phyloP scores from a whole-genome alignment of 2,113 vertebrate species.

The Hoplias malabaricus region DNA sequence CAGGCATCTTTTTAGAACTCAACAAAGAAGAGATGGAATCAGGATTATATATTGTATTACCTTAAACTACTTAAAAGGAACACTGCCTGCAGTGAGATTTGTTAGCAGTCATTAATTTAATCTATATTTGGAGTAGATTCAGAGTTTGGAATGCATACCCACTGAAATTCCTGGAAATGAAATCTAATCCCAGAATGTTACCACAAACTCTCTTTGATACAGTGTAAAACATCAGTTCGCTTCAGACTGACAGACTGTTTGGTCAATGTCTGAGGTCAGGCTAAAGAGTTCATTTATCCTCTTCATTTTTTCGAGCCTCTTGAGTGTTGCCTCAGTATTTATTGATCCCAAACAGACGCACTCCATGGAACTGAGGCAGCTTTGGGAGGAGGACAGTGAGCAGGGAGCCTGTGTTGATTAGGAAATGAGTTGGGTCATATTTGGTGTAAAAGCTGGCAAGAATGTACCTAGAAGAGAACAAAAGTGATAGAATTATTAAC shows the following conservation, averaged over 20 bases:
- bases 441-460: constrained; percentile 96
- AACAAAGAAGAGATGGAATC: not conserved
- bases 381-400: constrained; percentile 90
- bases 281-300: constrained; percentile 4
- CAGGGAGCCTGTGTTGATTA: constrained; percentile 87
- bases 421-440: constrained; percentile 86
- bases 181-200: not conserved
- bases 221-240: not conserved
- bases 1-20: not conserved
- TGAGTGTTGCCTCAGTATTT: constrained; percentile 78
- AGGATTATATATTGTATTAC: not conserved
- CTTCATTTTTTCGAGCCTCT: not conserved
- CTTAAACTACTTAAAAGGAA: not conserved
- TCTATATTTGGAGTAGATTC: not conserved
- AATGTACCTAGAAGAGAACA: constrained; percentile 77
- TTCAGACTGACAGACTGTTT: not conserved
- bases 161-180: not conserved
- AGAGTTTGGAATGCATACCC: constrained; percentile 2
- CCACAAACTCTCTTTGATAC: not conserved
- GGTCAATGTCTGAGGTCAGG: not conserved
- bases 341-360: constrained; percentile 92
- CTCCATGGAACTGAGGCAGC: constrained; percentile 91
- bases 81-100: constrained; percentile 7
- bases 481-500: not conserved
- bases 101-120: not conserved